A percentile compares a stretch with the other conserved stretches of the same genome.
Evolutionary conservation across 64 coral and sea anemone genomes (phyloP).

Genomic region (Dendrophyllia cribrosa): DNA sequence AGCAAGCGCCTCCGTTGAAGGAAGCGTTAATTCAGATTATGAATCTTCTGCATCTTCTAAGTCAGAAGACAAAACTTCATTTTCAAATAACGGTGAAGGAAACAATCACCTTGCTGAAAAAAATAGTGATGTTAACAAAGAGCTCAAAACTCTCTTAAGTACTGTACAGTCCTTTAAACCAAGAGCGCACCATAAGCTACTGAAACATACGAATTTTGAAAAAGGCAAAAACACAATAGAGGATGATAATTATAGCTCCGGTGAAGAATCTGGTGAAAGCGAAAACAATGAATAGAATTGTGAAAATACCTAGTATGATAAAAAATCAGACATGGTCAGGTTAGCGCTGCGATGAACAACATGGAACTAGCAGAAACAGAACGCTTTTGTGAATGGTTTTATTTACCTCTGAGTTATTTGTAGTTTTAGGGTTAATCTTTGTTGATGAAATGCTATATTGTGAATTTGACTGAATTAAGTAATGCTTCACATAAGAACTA

Average conservation of each 20-base stretch:
- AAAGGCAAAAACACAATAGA: background rate
- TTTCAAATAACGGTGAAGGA: background rate
- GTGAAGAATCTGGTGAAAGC: conserved; percentile 12
- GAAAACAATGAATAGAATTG: background rate
- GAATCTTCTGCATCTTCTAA: background rate
- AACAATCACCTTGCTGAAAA: background rate
- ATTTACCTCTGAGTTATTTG: too few species aligned
- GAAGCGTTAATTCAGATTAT: background rate
- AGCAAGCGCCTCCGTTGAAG: background rate
- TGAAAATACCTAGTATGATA: background rate
- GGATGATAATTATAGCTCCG: background rate
- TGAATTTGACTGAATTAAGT: too few species aligned
- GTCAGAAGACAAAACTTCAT: background rate
- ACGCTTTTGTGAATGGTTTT: too few species aligned
- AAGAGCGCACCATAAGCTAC: background rate
- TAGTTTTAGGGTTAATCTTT: too few species aligned
- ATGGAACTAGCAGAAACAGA: too few species aligned
- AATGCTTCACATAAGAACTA: too few species aligned
- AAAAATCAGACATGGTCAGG: background rate
- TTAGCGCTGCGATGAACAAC: too few species aligned
- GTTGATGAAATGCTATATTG: too few species aligned
- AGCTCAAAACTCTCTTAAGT: background rate
- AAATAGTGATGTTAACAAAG: background rate
- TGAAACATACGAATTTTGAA: background rate
- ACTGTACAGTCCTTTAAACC: background rate